These are phyloP conservation scores for Tragelaphus buxtoni DNA, from an alignment of 2,113 vertebrate genomes.

Conservation along the genomic window DNA sequence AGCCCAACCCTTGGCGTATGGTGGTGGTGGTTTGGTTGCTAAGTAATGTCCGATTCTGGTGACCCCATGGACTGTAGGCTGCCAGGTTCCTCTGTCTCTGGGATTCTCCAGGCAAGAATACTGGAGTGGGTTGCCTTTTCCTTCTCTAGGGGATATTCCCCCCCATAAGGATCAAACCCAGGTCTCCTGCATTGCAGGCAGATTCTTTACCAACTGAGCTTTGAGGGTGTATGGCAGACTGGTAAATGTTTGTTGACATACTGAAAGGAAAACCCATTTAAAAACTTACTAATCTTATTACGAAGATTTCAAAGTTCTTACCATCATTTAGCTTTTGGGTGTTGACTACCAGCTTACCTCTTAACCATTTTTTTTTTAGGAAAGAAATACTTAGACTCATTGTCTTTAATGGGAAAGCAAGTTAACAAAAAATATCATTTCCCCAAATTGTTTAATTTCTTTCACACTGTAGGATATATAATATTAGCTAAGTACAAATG, in stretches of 20 bases:
- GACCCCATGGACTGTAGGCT: neutral
- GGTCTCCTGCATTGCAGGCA: neutral
- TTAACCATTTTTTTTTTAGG: neutral
- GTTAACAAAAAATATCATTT: neutral
- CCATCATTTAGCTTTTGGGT: neutral
- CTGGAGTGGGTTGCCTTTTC: neutral
- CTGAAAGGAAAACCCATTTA: neutral
- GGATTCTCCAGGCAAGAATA: neutral
- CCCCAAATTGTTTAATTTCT: neutral
- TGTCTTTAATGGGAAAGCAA: neutral
- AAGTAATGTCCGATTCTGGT: neutral
- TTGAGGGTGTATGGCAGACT: neutral
- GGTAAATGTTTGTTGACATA: neutral
- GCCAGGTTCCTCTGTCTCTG: neutral
- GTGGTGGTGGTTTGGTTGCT: neutral
- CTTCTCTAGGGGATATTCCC: neutral
- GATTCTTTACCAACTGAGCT: neutral
- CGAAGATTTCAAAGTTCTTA: neutral
- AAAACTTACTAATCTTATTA: neutral
- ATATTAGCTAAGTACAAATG: neutral
- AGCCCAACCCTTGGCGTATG: neutral
- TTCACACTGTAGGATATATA: conserved; percentile 20
- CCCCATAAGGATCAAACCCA: neutral
- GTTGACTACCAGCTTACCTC: neutral
- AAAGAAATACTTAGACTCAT: neutral